A percentile compares a stretch with the other conserved stretches of the same genome.
Evolutionary conservation across 92 coral and sea anemone species (phyloP).

Genomic region (Diadumene lineata): DNA sequence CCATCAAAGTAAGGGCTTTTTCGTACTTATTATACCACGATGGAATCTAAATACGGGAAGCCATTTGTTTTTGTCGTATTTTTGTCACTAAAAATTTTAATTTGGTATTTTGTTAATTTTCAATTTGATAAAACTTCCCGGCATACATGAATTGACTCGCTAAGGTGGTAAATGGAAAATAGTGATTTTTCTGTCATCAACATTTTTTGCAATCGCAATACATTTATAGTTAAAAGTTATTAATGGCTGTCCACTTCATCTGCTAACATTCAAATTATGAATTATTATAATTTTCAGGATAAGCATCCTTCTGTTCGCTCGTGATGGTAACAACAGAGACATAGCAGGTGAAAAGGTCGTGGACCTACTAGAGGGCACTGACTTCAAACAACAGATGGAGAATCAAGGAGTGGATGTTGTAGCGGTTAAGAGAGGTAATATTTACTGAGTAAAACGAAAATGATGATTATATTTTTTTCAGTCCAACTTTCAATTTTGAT

Average conservation of each 20-base stretch:
- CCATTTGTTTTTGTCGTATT: too few species aligned
- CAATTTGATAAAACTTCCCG: too few species aligned
- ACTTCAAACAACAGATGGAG: slow-evolving; percentile 33
- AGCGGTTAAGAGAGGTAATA: slow-evolving; percentile 42
- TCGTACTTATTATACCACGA: neutral
- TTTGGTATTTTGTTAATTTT: too few species aligned
- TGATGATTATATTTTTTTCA: neutral
- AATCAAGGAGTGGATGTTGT: slow-evolving; percentile 50
- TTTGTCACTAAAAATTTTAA: too few species aligned
- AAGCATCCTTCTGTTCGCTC: slow-evolving; percentile 51
- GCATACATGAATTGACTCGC: too few species aligned
- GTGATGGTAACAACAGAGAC: slow-evolving; percentile 45
- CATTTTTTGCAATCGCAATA: too few species aligned
- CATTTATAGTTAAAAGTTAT: too few species aligned
- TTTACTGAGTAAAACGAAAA: neutral
- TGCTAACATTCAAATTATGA: neutral
- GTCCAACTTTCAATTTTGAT: too few species aligned
- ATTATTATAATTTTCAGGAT: slow-evolving; percentile 40
- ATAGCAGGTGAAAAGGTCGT: slow-evolving; percentile 37
- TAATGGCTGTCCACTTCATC: neutral
- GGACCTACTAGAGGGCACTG: slow-evolving; percentile 36
- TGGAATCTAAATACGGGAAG: too few species aligned
- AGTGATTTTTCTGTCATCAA: too few species aligned
- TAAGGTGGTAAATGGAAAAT: too few species aligned
- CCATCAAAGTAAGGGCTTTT: slow-evolving; percentile 55